Conservation (phyloP, 2,797 vertebrate genomes). For the Remorina albescens region DNA sequence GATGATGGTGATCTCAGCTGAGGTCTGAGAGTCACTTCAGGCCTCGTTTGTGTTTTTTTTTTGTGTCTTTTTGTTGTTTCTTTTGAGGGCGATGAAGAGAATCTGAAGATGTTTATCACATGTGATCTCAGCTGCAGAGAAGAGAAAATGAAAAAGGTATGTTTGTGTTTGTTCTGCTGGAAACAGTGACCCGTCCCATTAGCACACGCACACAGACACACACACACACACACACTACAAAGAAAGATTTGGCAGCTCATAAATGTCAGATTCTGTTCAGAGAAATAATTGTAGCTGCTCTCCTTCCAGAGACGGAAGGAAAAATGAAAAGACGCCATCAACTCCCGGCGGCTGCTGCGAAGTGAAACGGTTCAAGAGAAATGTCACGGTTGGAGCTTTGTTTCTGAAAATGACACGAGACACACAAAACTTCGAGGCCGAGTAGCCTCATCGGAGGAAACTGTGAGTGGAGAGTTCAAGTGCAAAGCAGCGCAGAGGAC, state of each 20-base stretch:
- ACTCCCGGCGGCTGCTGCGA: too few relatives aligned
- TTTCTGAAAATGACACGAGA: background rate
- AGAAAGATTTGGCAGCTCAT: constrained; percentile 25
- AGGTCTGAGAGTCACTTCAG: constrained; percentile 9
- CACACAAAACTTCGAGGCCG: accelerated
- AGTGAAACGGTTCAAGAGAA: background rate
- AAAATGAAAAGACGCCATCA: background rate
- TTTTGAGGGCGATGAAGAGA: constrained; percentile 28
- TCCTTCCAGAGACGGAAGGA: background rate
- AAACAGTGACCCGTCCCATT: constrained; percentile 28
- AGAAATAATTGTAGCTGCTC: background rate
- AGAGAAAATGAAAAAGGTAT: constrained; percentile 32
- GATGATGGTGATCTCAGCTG: background rate
- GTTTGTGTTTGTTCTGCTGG: constrained; percentile 38
- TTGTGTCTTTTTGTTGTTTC: background rate
- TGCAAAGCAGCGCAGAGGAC: too few relatives aligned
- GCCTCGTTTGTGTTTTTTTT: background rate
- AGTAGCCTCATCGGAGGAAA: too few relatives aligned
- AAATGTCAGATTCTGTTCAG: constrained; percentile 22
- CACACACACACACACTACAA: constrained; percentile 4
- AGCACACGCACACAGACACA: constrained; percentile 3
- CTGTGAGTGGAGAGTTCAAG: background rate
- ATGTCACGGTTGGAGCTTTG: background rate
- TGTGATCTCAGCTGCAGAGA: constrained; percentile 14
- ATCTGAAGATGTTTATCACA: constrained; percentile 39